Evolutionary conservation across 2,113 vertebrate genomes (phyloP), one percentile per base, ranked within the genome.

Genomic region (Hyla sarda): DNA sequence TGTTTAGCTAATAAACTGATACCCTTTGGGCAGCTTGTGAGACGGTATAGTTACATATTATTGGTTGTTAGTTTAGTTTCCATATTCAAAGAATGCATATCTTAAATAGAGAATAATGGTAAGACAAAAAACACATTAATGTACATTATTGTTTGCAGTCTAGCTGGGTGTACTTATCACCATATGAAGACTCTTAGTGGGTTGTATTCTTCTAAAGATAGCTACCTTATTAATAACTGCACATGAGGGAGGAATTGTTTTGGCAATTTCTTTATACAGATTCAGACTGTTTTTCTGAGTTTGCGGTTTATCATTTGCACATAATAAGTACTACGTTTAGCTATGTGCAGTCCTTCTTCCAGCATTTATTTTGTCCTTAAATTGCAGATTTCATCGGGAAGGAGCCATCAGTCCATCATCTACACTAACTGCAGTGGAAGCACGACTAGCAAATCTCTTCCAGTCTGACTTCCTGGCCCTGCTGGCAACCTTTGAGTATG

Each of bases 381-480:
- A 88, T 78, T 28, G 34, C 28, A 90, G 89, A 87, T 93, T 90
- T 88, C 83, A 89, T 56, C 83, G 71, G 14, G 73, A 87, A 67
- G 82, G 60, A 30, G 85, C 69, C 74, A 77, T 87, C 45, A 88
- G 85, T 16, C 75, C 83, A 48, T 54, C 48, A 32, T 91, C 88
- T 48, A 82, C 62, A 85, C 45, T 91, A 67, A 90, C 85, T 87
- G 85, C 84, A 87, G 0, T 37, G 60, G 89, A 91, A 88, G 88
- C 67, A 74, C 90, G 88, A 69, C 71, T 93, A 77, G 74, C 72
- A 87, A 89, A 88, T 28, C 89, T 90, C 58, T 77, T 94, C 88
- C 89, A 89, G 17, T 89, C 89, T 82, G 83, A 88, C 76, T 93
- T 92, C 37, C 73, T 92, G 69, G 88, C 37, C 16, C 60, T 92